These are phyloP conservation scores for Ophthalmolycus amberensis DNA, from an alignment of 2,113 vertebrate genomes.

Conservation along the genomic window DNA sequence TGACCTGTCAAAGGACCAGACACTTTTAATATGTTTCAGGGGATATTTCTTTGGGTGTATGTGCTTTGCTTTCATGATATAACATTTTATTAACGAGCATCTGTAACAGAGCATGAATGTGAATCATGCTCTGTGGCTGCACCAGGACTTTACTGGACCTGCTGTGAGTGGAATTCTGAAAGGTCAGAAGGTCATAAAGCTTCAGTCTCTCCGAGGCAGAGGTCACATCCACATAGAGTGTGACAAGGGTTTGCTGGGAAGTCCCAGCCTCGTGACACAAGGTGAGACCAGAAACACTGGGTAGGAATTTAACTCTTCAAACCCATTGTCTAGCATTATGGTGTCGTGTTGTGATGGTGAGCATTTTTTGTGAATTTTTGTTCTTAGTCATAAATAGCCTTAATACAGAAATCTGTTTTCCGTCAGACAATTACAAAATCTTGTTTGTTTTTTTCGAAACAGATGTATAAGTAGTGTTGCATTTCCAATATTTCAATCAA, in stretches of 20 bases:
- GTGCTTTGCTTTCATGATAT: slow-evolving; percentile 8
- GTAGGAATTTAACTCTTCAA: slow-evolving; percentile 4
- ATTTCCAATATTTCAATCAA: slow-evolving; percentile 14
- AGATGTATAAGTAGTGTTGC: neutral
- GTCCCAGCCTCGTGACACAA: neutral
- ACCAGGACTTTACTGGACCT: slow-evolving; percentile 39
- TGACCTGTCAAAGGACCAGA: neutral
- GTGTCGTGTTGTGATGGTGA: neutral
- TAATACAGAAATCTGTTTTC: slow-evolving; percentile 23
- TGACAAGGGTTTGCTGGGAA: slow-evolving; percentile 15
- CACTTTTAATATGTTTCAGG: neutral
- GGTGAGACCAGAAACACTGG: neutral
- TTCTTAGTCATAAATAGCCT: slow-evolving; percentile 5
- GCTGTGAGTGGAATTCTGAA: slow-evolving; percentile 69
- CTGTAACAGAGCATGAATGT: slow-evolving; percentile 56
- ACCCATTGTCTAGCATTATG: neutral
- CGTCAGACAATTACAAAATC: slow-evolving; percentile 11
- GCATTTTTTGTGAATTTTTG: slow-evolving; percentile 17
- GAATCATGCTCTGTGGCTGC: slow-evolving; percentile 35
- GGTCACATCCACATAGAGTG: slow-evolving; percentile 32
- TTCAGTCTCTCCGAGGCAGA: slow-evolving; percentile 28
- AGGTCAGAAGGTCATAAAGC: slow-evolving; percentile 47
- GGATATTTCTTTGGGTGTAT: neutral
- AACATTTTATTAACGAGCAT: slow-evolving; percentile 57
- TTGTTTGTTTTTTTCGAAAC: neutral